Evolutionary conservation across 2,888 invertebrate species (phyloP).

Genomic region (Xestia sexstrigata): DNA sequence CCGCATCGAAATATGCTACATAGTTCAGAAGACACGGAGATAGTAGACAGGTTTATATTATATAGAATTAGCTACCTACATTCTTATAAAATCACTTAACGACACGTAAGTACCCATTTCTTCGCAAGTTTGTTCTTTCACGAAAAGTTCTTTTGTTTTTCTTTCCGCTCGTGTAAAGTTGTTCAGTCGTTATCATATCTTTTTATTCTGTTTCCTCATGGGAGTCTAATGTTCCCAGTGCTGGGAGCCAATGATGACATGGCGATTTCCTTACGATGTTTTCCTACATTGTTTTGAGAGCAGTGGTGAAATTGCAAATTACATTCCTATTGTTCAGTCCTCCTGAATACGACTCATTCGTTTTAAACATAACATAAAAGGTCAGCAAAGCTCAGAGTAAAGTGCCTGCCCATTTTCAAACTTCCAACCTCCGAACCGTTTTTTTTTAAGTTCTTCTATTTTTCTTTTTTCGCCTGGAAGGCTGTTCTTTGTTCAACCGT

Average conservation of each 20-base stretch:
- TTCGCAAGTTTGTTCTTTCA: not conserved
- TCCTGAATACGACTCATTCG: not conserved
- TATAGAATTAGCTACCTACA: not conserved
- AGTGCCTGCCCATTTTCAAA: too few relatives aligned
- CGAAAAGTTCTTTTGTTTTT: conserved; percentile 12
- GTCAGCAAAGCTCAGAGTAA: too few relatives aligned
- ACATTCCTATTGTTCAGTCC: not conserved
- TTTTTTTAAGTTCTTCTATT: not conserved
- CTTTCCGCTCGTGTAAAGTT: not conserved
- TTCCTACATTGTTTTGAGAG: not conserved
- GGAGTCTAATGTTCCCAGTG: not conserved
- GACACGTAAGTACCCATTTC: not conserved
- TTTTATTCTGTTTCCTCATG: not conserved
- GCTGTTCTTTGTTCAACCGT: not conserved
- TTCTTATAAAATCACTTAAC: not conserved
- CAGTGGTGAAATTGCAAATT: not conserved
- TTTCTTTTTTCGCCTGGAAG: not conserved
- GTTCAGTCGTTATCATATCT: not conserved
- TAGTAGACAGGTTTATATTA: not conserved
- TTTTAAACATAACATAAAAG: not conserved
- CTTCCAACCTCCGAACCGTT: too few relatives aligned
- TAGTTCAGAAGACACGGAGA: not conserved
- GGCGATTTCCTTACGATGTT: not conserved
- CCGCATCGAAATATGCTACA: not conserved
- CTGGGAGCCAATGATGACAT: not conserved